Evolutionary conservation across 2,113 vertebrate species (phyloP), one percentile per base, ranked within the genome.

Genomic region (Melanostigma gelatinosum): DNA sequence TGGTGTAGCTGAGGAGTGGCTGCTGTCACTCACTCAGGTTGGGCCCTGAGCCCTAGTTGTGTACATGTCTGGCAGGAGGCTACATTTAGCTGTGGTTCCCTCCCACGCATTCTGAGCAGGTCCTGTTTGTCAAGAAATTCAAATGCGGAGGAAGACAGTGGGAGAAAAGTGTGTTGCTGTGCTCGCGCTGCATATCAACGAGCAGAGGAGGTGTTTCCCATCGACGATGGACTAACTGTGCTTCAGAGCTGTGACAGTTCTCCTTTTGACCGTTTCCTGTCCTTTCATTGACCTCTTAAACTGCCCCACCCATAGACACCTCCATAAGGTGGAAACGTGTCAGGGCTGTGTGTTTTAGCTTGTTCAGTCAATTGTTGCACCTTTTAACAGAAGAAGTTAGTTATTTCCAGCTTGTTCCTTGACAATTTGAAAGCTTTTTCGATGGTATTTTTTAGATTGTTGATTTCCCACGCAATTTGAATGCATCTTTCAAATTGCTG

Each of bases 81-180:
- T 92, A 89, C 80, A 85, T 92, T 91, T 92, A 89, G 87, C 80
- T 72, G 34, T 50, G 32, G 44, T 68, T 80, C 65, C 77, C 77
- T 83, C 87, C 86, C 83, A 91, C 87, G 50, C 83, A 75, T 87
- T 91, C 72, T 84, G 81, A 87, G 65, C 67, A 75, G 22, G 42
- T 83, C 76, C 79, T 75, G 83, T 87, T 89, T 77, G 67, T 82
- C 78, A 82, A 87, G 76, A 91, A 86, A 82, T 55, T 71, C 34
- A 67, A 65, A 70, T 83, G 77, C 75, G 11, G 32, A 54, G n/a
- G 54, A 54, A 60, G 55, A 32, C 13, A 27, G 77, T 63, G 68
- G 68, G 73, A 68, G 80, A 61, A 38, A 20, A 72, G 61, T 0
- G 16, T 64, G 38, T 34, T 36, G 13, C 1, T 63, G 55, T 32